Conservation (phyloP, 92 coral and sea anemone genomes). For the Palythoa heliodiscus region DNA sequence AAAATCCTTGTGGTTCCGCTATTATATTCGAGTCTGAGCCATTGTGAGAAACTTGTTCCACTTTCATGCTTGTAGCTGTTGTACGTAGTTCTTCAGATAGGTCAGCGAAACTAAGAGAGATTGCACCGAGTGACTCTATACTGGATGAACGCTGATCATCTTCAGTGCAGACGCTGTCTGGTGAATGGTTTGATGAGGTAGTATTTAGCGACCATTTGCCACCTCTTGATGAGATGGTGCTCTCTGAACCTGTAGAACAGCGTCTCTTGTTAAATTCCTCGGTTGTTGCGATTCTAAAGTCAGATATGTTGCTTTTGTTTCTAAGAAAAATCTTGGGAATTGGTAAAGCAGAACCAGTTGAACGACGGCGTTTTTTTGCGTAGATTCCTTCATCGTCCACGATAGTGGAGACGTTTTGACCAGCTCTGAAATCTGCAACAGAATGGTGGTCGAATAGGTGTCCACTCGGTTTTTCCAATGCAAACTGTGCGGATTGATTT, state of each 20-base stretch:
- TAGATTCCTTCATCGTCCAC: not conserved
- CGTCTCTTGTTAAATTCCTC: not conserved
- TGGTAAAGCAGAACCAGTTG: not conserved
- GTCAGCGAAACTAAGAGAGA: too few relatives aligned
- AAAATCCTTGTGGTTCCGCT: not conserved
- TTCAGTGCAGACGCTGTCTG: not conserved
- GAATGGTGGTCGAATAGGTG: not conserved
- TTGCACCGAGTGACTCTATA: too few relatives aligned
- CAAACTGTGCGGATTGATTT: constrained; percentile 4
- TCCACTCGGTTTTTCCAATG: too few relatives aligned
- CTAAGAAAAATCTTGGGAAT: not conserved
- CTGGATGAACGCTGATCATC: not conserved
- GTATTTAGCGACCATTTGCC: constrained; percentile 13
- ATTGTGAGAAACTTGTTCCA: not conserved
- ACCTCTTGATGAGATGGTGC: not conserved
- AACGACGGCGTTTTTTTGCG: not conserved
- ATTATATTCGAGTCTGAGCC: too few relatives aligned
- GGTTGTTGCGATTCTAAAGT: not conserved
- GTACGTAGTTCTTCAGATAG: not conserved
- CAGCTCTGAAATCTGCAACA: not conserved
- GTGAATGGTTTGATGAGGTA: not conserved
- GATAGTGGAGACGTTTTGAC: not conserved
- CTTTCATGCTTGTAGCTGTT: not conserved
- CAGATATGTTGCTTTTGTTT: not conserved
- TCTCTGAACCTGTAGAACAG: constrained; percentile 5